phyloP scores from a whole-genome alignment of 2,797 vertebrate species.

The Austrolebias charrua region DNA sequence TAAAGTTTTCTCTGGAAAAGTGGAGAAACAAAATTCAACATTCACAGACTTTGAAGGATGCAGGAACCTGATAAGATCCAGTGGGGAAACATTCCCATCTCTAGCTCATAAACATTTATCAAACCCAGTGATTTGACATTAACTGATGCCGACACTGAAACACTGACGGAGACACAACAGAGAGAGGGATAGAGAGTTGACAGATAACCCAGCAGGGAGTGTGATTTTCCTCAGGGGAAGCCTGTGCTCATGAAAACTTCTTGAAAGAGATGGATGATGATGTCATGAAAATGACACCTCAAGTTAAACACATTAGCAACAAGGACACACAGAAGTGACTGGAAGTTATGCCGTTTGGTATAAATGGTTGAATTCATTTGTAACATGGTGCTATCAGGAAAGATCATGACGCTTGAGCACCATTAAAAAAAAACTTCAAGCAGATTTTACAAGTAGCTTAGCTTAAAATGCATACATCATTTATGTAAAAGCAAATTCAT shows the following conservation, averaged over 20 bases:
- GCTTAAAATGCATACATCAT: no score
- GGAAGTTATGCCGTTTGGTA: slow-evolving; percentile 32
- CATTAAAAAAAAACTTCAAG: neutral
- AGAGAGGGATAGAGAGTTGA: slow-evolving; percentile 36
- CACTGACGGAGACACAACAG: slow-evolving; percentile 29
- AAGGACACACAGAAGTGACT: slow-evolving; percentile 17
- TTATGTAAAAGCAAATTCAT: no score
- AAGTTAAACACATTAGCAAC: slow-evolving; percentile 53
- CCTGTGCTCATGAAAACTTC: slow-evolving; percentile 15
- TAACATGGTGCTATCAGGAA: neutral
- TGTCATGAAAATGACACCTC: slow-evolving; percentile 54
- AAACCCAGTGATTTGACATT: slow-evolving; percentile 26
- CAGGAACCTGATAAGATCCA: slow-evolving; percentile 4
- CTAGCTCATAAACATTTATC: slow-evolving; percentile 5
- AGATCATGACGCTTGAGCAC: neutral
- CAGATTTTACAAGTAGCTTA: no score
- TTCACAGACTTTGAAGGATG: neutral
- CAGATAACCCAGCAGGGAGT: slow-evolving; percentile 39
- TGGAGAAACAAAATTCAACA: neutral
- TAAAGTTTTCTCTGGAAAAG: neutral
- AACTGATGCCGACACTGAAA: slow-evolving; percentile 37
- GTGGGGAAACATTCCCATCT: slow-evolving; percentile 1
- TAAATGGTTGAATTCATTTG: neutral
- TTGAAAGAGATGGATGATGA: slow-evolving; percentile 53
- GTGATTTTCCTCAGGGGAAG: slow-evolving; percentile 26